Evolutionary conservation across 2,113 vertebrate genomes (phyloP).

Genomic region (Ginglymostoma cirratum): DNA sequence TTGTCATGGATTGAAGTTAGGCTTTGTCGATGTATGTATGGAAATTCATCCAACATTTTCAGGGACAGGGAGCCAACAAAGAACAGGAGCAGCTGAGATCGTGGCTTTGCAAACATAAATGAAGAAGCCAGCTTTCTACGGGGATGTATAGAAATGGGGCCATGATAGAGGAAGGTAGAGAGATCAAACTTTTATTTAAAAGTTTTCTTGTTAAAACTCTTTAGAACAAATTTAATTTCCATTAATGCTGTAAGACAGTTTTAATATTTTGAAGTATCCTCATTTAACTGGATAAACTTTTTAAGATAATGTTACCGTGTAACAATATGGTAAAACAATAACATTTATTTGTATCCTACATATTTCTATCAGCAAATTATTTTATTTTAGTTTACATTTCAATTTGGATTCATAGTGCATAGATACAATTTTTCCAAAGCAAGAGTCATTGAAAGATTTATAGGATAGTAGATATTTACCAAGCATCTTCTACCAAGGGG

Average conservation of each 20-base stretch:
- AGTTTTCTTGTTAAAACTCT: no score
- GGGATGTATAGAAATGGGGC: neutral
- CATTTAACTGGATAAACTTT: neutral
- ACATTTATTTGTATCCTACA: neutral
- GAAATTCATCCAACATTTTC: neutral
- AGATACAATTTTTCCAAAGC: neutral
- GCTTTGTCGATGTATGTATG: neutral
- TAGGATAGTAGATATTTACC: neutral
- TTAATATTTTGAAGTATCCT: neutral
- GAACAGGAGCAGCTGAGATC: neutral
- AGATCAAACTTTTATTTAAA: neutral
- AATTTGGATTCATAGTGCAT: neutral
- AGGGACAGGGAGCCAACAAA: neutral
- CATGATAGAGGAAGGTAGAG: neutral
- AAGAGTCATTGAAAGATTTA: neutral
- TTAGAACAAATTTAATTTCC: neutral
- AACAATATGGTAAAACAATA: neutral
- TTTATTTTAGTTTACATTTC: neutral
- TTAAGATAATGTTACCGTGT: neutral
- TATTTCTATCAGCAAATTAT: neutral
- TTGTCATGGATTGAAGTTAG: neutral
- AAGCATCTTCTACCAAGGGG: neutral
- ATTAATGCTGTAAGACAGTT: neutral
- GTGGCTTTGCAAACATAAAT: neutral
- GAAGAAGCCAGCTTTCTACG: neutral